Percentiles rank a stretch among this genome's conserved stretches.
Conservation (phyloP, 2,888 invertebrate genomes). For the Agonopterix subpropinquella region DNA sequence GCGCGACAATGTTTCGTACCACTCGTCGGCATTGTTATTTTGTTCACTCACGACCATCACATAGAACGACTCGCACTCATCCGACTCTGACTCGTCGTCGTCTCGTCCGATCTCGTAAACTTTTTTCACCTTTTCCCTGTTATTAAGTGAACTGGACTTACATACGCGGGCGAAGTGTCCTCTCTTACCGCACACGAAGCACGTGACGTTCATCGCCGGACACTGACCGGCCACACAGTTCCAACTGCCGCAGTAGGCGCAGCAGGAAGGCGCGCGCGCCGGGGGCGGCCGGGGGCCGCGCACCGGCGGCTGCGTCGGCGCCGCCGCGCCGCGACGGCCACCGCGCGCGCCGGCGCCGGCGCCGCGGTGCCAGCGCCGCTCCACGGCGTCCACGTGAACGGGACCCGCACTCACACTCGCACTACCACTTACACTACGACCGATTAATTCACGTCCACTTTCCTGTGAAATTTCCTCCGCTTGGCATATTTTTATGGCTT, state of each 20-base stretch:
- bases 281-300: too few species aligned
- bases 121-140: neutral
- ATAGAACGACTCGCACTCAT: neutral
- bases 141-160: neutral
- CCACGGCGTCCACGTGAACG: too few species aligned
- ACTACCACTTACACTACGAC: neutral
- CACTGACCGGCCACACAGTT: constrained; percentile 1
- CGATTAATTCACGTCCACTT: too few species aligned
- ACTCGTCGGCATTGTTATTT: neutral
- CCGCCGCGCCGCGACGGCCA: too few species aligned
- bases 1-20: neutral
- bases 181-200: constrained; percentile 2
- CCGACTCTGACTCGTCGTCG: neutral
- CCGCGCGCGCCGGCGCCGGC: too few species aligned
- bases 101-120: constrained; percentile 1
- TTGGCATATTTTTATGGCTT: too few species aligned
- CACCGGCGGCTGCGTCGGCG: too few species aligned
- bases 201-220: neutral
- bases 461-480: too few species aligned
- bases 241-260: neutral
- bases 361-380: too few species aligned
- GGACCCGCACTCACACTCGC: too few species aligned
- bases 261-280: neutral
- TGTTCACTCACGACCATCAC: neutral
- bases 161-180: constrained; percentile 1